Evolutionary conservation across 2,888 invertebrate species (phyloP), one percentile per base, ranked within the genome.

Genomic region (Cordilura impudica): DNA sequence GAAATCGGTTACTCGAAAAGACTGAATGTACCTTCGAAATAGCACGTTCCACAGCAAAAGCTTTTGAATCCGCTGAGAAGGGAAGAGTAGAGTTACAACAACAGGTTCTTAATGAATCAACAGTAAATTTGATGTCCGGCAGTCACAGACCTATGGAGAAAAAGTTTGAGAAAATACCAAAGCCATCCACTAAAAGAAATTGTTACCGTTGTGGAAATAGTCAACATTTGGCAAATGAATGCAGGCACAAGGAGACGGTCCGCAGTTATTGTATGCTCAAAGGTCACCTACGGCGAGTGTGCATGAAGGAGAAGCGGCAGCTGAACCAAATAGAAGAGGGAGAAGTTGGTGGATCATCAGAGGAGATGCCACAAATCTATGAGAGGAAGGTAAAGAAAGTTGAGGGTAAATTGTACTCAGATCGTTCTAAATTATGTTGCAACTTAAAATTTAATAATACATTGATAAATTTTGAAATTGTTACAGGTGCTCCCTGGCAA

Each of bases 1-100:
- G 85, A 80, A 82, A 75, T 23, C 72, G 85, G 8, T 66, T 85
- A 10, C 73, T 86, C 14, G 84, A 85, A 71, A 74, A 67, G 19
- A 81, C 78, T 21, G 60, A 83, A 19, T 70, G 84, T 56, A 82
- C 82, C 1, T 65, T 83, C 4, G 76, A 83, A 12, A 81, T 60
- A 19, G 85, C 85, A 23, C 19, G 83, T 19, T 81, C 83, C 16
- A 83, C 80, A 35, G 84, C 85, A 18, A 78, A 74, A 19, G 77
- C 83, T 14, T 83, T 83, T 79, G 84, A 85, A 81, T 63, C 81
- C 6, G 81, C 81, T 8, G 82, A 77, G 74, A 72, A 19, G 31
- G 83, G 83, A 58, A 82, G 82, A 18, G 81, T 75, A 12, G 80
- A 84, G 77, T 49, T 84, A 21, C 61, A 61, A 12, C 39, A 14